Conservation (phyloP, 2,797 vertebrate genomes). For the Gymnodraco acuticeps region DNA sequence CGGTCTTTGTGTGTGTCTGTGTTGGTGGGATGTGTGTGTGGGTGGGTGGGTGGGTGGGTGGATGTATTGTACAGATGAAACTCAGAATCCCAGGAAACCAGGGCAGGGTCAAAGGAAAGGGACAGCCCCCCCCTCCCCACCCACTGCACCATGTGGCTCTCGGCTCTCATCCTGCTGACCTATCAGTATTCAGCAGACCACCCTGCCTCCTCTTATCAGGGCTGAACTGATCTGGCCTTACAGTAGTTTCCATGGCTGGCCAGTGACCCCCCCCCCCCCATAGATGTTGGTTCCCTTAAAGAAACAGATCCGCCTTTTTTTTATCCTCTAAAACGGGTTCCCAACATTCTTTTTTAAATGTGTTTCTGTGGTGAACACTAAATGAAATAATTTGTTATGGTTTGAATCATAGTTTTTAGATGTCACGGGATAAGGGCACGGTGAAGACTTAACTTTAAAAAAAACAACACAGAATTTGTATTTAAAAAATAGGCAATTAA, state of each 20-base stretch:
- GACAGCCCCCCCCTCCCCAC: neutral
- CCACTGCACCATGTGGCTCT: conserved; percentile 33
- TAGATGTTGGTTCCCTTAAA: conserved; percentile 36
- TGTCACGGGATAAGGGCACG: too few relatives aligned
- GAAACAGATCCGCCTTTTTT: conserved; percentile 39
- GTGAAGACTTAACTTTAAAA: too few relatives aligned
- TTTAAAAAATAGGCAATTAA: too few relatives aligned
- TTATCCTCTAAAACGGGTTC: too few relatives aligned
- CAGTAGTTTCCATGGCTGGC: conserved; percentile 54
- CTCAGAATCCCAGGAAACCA: conserved; percentile 46
- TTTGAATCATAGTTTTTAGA: too few relatives aligned
- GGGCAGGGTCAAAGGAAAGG: conserved; percentile 64
- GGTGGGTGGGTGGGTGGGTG: conserved; percentile 11
- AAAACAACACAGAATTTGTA: too few relatives aligned
- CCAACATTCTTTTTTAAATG: too few relatives aligned
- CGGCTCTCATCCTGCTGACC: conserved; percentile 57
- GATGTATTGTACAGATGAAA: conserved; percentile 49
- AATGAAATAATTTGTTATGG: too few relatives aligned
- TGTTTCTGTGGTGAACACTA: too few relatives aligned
- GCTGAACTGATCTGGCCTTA: conserved; percentile 61
- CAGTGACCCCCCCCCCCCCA: conserved; percentile 31
- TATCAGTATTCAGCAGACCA: conserved; percentile 75
- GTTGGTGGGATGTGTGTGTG: conserved; percentile 10
- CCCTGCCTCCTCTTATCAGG: conserved; percentile 67
- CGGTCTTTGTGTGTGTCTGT: conserved; percentile 8